A percentile compares a stretch with the other conserved stretches of the same genome.
Conservation (phyloP, 2,113 vertebrate genomes). For the Siphamia tubifer region DNA sequence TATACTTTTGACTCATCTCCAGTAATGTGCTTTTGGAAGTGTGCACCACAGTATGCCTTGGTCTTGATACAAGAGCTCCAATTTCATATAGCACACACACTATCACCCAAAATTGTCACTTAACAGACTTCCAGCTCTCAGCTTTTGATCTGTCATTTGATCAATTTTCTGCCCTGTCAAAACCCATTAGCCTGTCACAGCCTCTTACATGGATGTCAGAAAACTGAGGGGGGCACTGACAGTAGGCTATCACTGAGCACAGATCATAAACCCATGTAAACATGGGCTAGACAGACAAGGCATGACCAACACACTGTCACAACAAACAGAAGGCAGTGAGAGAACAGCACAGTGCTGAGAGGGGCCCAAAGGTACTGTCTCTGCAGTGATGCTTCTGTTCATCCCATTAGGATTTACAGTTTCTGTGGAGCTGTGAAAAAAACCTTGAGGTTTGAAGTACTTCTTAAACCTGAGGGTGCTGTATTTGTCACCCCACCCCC, state of each 20-base stretch:
- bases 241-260: conserved; percentile 40
- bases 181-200: conserved; percentile 61
- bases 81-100: conserved; percentile 39
- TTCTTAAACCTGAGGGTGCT: no score
- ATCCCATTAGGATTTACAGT: background rate
- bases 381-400: background rate
- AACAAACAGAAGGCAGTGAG: background rate
- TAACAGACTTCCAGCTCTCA: conserved; percentile 17
- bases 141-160: conserved; percentile 63
- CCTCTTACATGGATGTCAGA: conserved; percentile 33
- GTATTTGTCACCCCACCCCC: no score
- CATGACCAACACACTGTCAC: conserved; percentile 2
- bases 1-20: conserved; percentile 12
- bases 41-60: background rate
- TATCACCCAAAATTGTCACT: conserved; percentile 43
- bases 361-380: background rate
- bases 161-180: conserved; percentile 72
- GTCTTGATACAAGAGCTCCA: conserved; percentile 2
- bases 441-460: no score
- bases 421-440: background rate
- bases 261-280: conserved; percentile 41
- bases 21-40: conserved; percentile 20
- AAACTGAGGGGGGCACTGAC: conserved; percentile 10
- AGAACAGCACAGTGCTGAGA: background rate
- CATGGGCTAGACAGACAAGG: conserved; percentile 7